phyloP scores from a whole-genome alignment of 2,888 invertebrate genomes.

The Anorthoa munda region DNA sequence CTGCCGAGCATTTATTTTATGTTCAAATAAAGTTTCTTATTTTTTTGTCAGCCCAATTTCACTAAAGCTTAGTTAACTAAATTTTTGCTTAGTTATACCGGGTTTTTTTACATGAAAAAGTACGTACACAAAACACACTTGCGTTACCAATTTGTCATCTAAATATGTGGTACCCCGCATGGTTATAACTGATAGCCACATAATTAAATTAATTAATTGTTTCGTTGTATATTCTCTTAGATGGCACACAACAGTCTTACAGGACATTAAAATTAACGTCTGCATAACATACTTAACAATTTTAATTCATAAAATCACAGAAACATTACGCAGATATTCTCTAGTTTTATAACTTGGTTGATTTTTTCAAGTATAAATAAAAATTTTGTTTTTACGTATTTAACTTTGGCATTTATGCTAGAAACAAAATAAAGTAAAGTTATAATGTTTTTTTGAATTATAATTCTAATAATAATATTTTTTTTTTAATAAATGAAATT shows the following conservation, averaged over 20 bases:
- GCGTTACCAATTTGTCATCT: not conserved
- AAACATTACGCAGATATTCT: slow-evolving; percentile 50
- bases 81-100: no score
- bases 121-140: not conserved
- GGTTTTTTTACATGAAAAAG: not conserved
- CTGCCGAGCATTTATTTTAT: no score
- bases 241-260: slow-evolving; percentile 65
- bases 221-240: slow-evolving; percentile 32
- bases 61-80: no score
- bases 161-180: slow-evolving; percentile 5
- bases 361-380: slow-evolving; percentile 19
- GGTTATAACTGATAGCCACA: slow-evolving; percentile 18
- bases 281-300: slow-evolving; percentile 57
- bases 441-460: no score
- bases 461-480: not conserved
- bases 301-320: slow-evolving; percentile 65
- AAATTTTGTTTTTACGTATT: slow-evolving; percentile 3
- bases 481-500: no score
- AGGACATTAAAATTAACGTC: slow-evolving; percentile 39
- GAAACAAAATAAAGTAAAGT: no score
- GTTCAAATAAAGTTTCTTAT: no score
- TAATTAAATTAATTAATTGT: slow-evolving; percentile 21
- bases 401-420: slow-evolving; percentile 22
- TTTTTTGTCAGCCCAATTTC: not conserved
- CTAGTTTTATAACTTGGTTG: slow-evolving; percentile 56